Percentiles rank a stretch among this genome's conserved stretches.
Evolutionary conservation across 1,140 invertebrate species (phyloP).

Genomic region (Micrasema minimum): DNA sequence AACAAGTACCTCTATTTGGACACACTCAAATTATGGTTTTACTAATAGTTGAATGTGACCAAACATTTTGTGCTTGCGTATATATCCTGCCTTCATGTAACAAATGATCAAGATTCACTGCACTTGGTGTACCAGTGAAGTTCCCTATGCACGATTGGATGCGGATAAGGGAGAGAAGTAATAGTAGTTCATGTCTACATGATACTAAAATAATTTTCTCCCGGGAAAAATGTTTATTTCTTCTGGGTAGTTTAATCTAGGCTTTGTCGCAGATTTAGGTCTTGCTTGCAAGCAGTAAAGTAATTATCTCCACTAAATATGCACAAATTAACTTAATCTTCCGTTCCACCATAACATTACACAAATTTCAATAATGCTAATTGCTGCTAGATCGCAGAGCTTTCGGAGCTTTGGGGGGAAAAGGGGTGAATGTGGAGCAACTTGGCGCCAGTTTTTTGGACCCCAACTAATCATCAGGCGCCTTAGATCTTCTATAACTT

Average conservation of each 20-base stretch:
- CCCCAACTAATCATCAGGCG: constrained; percentile 33
- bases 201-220: background rate
- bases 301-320: constrained; percentile 3
- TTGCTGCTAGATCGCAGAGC: constrained; percentile 28
- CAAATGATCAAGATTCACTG: too few relatives aligned
- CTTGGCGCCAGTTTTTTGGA: constrained; percentile 42
- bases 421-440: constrained; percentile 31
- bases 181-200: too few relatives aligned
- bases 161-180: too few relatives aligned
- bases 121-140: too few relatives aligned
- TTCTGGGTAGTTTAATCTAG: background rate
- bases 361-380: constrained; percentile 50
- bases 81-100: too few relatives aligned
- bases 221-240: background rate
- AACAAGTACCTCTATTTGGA: too few relatives aligned
- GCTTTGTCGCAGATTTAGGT: constrained; percentile 4
- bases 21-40: too few relatives aligned
- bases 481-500: constrained; percentile 13
- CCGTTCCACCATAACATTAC: background rate
- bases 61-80: too few relatives aligned
- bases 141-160: too few relatives aligned
- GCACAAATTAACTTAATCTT: constrained; percentile 3
- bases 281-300: background rate
- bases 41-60: too few relatives aligned
- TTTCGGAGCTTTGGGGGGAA: background rate